Base-by-base conservation (phyloP, 1,140 invertebrate genomes). In the Drosophila kikkawai region DNA sequence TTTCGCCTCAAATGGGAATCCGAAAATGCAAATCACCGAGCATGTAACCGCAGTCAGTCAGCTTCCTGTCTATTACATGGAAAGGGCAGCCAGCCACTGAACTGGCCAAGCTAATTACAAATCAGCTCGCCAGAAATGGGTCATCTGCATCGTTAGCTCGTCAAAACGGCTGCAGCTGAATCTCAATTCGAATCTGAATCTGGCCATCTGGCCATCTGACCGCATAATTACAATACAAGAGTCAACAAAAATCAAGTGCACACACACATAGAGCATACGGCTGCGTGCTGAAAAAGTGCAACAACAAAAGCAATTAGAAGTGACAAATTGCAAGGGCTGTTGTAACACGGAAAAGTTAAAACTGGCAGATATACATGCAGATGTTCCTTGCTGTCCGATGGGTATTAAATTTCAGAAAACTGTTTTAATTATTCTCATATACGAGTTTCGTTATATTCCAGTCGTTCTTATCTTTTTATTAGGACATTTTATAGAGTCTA, bases 381-480 rank as follows among this genome's bases (percentile, higher is more conserved):
- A 70, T 68, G 64, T 39, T 34, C 34, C 17, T 45, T 34, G 41
- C 34, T 56, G 39, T 29, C 47, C 44, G 71, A 70, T 71, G 67
- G 53, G 58, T 73, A 82, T 83, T 76, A 76, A 67, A 79, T 58
- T 60, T 69, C 66, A 58, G 41, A 55, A 63, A 60, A 69, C 63
- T 67, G 64, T 79, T 84, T 87, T 79, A 82, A 86, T 87, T 86
- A 87, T 83, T 80, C 76, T 57, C 57, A 75, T 65, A 82, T 76
- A 67, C 59, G 48, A 65, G 45, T 64, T 68, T 65, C 44, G 55
- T 67, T 57, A 51, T 53, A 47, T 53, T 32, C n/a, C 42, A 39
- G 37, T 39, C 47, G 41, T 50, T 60, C 22, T 32, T 51, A 17
- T 53, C 47, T 15, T 19, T 37, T 63, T 42, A 11, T 26, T 39